These are phyloP conservation scores for Triplophysa rosa DNA, from an alignment of 2,113 vertebrate species.

Conservation along the genomic window DNA sequence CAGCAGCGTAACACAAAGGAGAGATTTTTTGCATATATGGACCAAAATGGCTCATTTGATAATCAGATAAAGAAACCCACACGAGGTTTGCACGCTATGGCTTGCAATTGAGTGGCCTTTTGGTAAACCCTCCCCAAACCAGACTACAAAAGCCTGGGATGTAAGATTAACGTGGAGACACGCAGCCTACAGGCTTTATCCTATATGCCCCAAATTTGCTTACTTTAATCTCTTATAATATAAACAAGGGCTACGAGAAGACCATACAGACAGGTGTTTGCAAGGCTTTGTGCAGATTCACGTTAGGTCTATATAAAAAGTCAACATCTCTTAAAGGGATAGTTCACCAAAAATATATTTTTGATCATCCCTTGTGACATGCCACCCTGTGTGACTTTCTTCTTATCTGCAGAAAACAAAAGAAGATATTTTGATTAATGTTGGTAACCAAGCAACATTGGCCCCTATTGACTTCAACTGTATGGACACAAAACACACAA, in stretches of 20 bases:
- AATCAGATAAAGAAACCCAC: slow-evolving; percentile 72
- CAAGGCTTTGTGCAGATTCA: neutral
- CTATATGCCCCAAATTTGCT: slow-evolving; percentile 39
- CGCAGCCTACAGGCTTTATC: slow-evolving; percentile 47
- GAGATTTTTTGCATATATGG: slow-evolving; percentile 73
- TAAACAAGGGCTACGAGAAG: slow-evolving; percentile 1
- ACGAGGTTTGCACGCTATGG: slow-evolving; percentile 66
- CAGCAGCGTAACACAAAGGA: slow-evolving; percentile 59
- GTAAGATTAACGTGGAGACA: slow-evolving; percentile 30
- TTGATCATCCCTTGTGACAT: too few relatives aligned
- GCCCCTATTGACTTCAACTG: too few relatives aligned
- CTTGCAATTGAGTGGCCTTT: slow-evolving; percentile 43
- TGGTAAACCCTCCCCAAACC: slow-evolving; percentile 41
- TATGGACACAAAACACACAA: too few relatives aligned
- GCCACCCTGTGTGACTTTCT: too few relatives aligned
- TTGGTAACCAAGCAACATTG: too few relatives aligned
- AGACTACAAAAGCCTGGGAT: slow-evolving; percentile 57
- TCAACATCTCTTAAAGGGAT: neutral
- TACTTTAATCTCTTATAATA: slow-evolving; percentile 39
- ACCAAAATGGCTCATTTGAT: slow-evolving; percentile 77
- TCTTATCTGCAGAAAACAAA: too few relatives aligned
- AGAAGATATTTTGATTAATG: too few relatives aligned
- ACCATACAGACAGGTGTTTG: neutral
- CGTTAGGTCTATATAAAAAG: slow-evolving; percentile 22
- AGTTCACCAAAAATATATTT: too few relatives aligned